Percentiles rank a stretch among this genome's conserved stretches.
These are phyloP conservation scores for Gorsachius magnificus DNA, from an alignment of 2,797 vertebrate species.

Conservation along the genomic window DNA sequence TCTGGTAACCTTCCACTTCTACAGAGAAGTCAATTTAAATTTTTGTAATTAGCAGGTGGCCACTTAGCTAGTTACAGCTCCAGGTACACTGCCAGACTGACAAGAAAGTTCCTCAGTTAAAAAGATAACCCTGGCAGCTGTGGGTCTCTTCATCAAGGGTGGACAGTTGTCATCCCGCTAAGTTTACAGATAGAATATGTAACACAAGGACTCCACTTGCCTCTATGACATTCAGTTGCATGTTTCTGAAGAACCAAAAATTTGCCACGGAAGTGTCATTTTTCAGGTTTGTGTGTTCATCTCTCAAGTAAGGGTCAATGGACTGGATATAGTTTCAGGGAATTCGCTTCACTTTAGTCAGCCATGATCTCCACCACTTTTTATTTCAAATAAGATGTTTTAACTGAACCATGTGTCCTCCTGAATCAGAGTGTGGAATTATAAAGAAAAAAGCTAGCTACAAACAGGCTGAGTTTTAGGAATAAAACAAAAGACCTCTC, in stretches of 20 bases:
- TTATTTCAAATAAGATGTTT: neutral
- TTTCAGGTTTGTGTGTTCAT: neutral
- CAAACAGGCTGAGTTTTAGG: neutral
- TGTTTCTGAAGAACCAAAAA: neutral
- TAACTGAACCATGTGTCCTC: neutral
- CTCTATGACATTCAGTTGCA: neutral
- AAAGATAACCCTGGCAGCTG: neutral
- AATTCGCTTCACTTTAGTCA: neutral
- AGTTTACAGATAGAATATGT: accelerated
- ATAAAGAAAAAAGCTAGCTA: slow-evolving; percentile 15
- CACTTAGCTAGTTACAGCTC: neutral
- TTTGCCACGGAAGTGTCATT: neutral
- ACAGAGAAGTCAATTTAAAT: neutral
- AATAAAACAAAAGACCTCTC: neutral
- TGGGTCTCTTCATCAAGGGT: neutral
- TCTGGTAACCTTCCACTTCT: neutral
- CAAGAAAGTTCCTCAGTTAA: neutral
- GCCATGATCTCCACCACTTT: accelerated
- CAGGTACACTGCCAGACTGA: neutral
- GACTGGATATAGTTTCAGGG: neutral
- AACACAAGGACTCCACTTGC: neutral
- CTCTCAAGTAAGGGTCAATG: neutral
- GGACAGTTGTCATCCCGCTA: accelerated
- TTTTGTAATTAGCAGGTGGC: neutral
- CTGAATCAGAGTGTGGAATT: neutral